Conservation (phyloP, 2,888 invertebrate species). For the Ischnura elegans region DNA sequence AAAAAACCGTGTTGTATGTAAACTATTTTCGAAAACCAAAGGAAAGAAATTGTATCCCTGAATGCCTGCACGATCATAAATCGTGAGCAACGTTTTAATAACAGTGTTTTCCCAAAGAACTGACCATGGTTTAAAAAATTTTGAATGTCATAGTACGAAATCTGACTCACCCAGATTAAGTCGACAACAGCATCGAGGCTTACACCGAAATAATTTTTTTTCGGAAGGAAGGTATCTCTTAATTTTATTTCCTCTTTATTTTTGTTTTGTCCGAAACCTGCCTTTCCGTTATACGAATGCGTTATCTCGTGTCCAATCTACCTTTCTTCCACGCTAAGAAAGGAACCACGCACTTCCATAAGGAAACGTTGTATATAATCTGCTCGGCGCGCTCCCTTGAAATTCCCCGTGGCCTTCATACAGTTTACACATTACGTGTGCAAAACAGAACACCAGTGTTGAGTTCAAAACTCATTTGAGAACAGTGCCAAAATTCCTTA, state of each 20-base stretch:
- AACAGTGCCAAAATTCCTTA: no score
- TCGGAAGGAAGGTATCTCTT: not conserved
- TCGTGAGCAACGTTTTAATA: no score
- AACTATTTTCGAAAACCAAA: no score
- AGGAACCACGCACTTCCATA: not conserved
- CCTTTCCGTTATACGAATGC: not conserved
- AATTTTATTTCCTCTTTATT: not conserved
- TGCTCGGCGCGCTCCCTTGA: not conserved
- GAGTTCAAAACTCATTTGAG: no score
- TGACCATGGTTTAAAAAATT: no score
- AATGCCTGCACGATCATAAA: no score
- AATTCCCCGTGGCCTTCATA: not conserved
- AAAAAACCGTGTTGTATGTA: no score
- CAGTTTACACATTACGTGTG: no score
- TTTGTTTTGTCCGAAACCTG: not conserved
- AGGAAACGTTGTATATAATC: not conserved
- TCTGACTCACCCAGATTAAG: not conserved
- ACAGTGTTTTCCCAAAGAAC: no score
- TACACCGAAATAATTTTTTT: not conserved
- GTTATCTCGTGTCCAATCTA: not conserved
- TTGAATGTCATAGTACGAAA: not conserved
- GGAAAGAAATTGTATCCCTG: no score
- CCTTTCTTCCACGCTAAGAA: not conserved
- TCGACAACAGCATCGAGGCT: not conserved
- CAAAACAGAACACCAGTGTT: no score